Evolutionary conservation across 2,797 vertebrate genomes (phyloP).

Genomic region (Fratercula arctica): DNA sequence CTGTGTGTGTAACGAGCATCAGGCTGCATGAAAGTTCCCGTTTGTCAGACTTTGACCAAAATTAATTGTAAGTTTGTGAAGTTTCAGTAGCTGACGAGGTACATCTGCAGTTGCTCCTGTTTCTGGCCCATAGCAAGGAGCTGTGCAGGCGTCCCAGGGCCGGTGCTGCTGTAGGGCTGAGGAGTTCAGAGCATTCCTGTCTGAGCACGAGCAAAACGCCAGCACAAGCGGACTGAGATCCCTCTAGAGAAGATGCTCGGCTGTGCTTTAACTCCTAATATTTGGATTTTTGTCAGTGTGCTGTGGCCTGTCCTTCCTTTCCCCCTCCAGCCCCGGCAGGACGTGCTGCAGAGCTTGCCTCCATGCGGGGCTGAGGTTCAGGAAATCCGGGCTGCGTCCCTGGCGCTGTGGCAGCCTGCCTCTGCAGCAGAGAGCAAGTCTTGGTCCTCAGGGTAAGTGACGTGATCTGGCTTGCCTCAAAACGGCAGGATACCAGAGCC

Average conservation of each 20-base stretch:
- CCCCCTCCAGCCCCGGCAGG: background rate
- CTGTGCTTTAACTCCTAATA: background rate
- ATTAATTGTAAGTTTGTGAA: background rate
- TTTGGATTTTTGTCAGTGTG: background rate
- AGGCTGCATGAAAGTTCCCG: background rate
- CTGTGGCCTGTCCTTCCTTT: background rate
- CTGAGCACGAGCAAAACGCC: background rate
- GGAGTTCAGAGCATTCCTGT: background rate
- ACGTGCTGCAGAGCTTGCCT: background rate
- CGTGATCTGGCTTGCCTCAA: background rate
- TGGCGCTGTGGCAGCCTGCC: background rate
- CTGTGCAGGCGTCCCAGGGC: rapidly evolving
- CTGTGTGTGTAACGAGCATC: background rate
- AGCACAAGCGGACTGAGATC: background rate
- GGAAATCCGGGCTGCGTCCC: background rate
- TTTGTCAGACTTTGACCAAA: background rate
- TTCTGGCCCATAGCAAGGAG: background rate
- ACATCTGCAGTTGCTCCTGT: background rate
- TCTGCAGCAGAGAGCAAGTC: background rate
- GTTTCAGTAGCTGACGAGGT: background rate
- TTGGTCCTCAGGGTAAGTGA: background rate
- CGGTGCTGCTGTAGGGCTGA: background rate
- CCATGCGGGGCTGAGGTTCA: background rate
- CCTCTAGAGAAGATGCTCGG: background rate
- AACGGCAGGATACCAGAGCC: background rate